Percentiles rank a stretch among this genome's conserved stretches.
phyloP scores from a whole-genome alignment of 2,888 invertebrate genomes.

The Monoplex corrugatus region DNA sequence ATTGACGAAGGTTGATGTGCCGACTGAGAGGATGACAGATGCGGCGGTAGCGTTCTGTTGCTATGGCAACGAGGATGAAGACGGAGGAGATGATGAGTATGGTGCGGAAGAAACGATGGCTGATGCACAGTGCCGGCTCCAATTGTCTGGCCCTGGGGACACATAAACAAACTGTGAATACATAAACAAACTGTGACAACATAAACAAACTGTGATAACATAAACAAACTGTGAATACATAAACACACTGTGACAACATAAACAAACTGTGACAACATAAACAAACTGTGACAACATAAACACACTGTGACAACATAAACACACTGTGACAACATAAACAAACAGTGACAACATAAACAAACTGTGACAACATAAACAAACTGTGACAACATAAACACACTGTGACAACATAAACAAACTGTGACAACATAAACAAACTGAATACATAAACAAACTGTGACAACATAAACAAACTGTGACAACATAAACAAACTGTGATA shows the following conservation, averaged over 20 bases:
- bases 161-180: too few species aligned
- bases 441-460: not conserved
- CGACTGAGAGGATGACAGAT: slow-evolving; percentile 56
- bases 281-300: too few species aligned
- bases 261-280: too few species aligned
- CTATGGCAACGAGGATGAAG: slow-evolving; percentile 61
- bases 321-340: not conserved
- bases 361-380: too few species aligned
- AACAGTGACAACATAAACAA: not conserved
- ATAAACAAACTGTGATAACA: not conserved
- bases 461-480: not conserved
- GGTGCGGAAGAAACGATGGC: slow-evolving; percentile 53
- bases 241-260: too few species aligned
- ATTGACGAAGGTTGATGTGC: slow-evolving; percentile 51
- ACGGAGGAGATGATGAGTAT: slow-evolving; percentile 55
- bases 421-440: not conserved
- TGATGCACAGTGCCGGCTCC: slow-evolving; percentile 53
- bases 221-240: not conserved
- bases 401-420: not conserved
- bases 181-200: not conserved
- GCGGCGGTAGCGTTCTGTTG: slow-evolving; percentile 57
- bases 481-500: too few species aligned
- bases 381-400: too few species aligned
- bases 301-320: not conserved
- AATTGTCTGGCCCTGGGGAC: not conserved